Percentiles rank a stretch among this genome's conserved stretches.
phyloP scores from a whole-genome alignment of 2,113 vertebrate species.

The Callospermophilus lateralis region DNA sequence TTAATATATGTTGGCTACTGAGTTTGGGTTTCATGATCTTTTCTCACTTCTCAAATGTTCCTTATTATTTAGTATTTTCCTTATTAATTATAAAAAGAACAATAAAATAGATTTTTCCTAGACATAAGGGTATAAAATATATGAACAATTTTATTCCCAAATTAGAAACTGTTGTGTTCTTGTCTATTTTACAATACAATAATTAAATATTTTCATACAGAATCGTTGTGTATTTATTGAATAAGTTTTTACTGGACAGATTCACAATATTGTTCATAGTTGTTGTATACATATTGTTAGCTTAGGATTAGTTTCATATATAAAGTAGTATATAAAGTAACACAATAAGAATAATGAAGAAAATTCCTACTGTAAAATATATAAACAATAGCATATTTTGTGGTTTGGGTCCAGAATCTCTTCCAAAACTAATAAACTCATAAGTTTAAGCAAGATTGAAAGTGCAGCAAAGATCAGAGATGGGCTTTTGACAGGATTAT shows the following conservation, averaged over 20 bases:
- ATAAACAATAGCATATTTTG: background rate
- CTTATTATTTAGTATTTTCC: background rate
- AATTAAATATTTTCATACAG: background rate
- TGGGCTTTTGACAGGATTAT: too few species aligned
- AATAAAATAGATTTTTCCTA: background rate
- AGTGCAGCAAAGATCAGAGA: too few species aligned
- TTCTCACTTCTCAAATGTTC: background rate
- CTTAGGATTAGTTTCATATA: background rate
- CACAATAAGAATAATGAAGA: background rate
- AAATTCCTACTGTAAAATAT: background rate
- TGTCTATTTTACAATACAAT: background rate
- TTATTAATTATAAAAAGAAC: background rate
- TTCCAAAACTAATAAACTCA: too few species aligned
- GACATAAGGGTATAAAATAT: background rate
- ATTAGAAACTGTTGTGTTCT: background rate
- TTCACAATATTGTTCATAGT: background rate
- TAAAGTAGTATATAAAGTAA: background rate
- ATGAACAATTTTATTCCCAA: background rate
- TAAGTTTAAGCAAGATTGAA: too few species aligned
- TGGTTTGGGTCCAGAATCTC: too few species aligned
- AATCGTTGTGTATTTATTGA: slow-evolving; percentile 12
- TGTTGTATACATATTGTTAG: background rate
- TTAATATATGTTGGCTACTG: background rate
- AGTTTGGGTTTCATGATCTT: background rate
- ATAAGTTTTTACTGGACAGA: background rate